Percentiles rank a stretch among this genome's conserved stretches.
Conservation (phyloP, 2,797 vertebrate species). For the Ambastaia sidthimunki region DNA sequence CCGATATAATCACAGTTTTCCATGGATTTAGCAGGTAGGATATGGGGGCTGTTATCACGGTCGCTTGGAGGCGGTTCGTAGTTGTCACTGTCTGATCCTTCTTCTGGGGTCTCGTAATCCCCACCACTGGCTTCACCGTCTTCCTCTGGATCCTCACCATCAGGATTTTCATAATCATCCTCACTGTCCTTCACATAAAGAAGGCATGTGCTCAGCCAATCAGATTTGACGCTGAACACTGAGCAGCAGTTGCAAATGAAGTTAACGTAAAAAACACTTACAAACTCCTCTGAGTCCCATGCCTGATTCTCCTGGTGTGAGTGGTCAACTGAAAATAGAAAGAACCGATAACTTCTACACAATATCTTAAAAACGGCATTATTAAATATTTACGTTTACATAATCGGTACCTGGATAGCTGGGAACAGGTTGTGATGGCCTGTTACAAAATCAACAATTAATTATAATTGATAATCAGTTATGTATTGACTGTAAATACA, state of each 20-base stretch:
- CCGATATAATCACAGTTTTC: slow-evolving; percentile 84
- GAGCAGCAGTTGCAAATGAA: neutral
- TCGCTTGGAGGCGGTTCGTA: slow-evolving; percentile 92
- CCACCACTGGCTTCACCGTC: slow-evolving; percentile 71
- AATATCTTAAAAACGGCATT: neutral
- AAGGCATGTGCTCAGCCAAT: neutral
- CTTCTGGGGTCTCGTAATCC: slow-evolving; percentile 90
- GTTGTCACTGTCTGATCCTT: slow-evolving; percentile 73
- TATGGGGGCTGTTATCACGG: slow-evolving; percentile 71
- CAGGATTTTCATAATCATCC: slow-evolving; percentile 91
- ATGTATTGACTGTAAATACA: neutral
- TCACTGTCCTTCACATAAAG: slow-evolving; percentile 76
- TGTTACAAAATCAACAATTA: neutral
- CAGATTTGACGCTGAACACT: neutral
- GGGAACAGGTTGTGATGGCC: slow-evolving; percentile 59
- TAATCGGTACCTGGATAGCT: slow-evolving; percentile 67
- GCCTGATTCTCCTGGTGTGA: slow-evolving; percentile 48
- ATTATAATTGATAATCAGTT: neutral
- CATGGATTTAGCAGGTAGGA: slow-evolving; percentile 79
- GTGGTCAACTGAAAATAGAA: slow-evolving; percentile 38
- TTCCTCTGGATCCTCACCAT: slow-evolving; percentile 83
- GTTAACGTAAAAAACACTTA: slow-evolving; percentile 64
- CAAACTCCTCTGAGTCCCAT: slow-evolving; percentile 78
- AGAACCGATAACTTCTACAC: neutral
- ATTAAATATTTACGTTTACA: neutral